Conservation (phyloP, 1,140 invertebrate species). For the Araneus ventricosus region DNA sequence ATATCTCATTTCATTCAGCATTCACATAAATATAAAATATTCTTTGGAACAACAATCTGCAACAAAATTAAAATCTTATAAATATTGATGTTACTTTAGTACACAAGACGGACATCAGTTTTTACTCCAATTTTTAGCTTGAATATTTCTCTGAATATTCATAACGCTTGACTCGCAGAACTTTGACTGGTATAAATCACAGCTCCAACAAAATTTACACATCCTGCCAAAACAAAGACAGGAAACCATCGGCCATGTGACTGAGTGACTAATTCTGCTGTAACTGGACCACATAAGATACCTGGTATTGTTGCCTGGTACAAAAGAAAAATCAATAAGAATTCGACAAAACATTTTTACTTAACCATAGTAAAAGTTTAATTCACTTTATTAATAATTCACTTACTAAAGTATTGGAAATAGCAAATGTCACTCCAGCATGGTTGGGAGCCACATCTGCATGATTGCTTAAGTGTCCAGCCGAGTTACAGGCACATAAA, state of each 20-base stretch:
- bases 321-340: background rate
- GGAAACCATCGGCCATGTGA: slow-evolving; percentile 88
- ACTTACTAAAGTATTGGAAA: slow-evolving; percentile 88
- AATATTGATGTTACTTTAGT: background rate
- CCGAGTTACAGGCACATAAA: slow-evolving; percentile 88
- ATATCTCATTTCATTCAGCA: background rate
- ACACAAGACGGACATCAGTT: background rate
- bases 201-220: slow-evolving; percentile 88
- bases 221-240: slow-evolving; percentile 87
- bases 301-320: slow-evolving; percentile 87
- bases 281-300: slow-evolving; percentile 88
- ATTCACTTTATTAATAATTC: background rate
- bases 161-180: slow-evolving; percentile 84
- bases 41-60: slow-evolving; percentile 1
- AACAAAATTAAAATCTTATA: slow-evolving; percentile 32
- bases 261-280: slow-evolving; percentile 87
- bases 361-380: background rate
- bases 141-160: background rate
- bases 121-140: background rate
- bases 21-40: slow-evolving; percentile 32
- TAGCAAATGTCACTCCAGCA: slow-evolving; percentile 89
- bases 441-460: slow-evolving; percentile 90
- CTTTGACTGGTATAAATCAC: slow-evolving; percentile 89
- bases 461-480: slow-evolving; percentile 90
- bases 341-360: background rate